Base-by-base conservation (phyloP, 1,140 invertebrate species). In the Listronotus oregonensis region DNA sequence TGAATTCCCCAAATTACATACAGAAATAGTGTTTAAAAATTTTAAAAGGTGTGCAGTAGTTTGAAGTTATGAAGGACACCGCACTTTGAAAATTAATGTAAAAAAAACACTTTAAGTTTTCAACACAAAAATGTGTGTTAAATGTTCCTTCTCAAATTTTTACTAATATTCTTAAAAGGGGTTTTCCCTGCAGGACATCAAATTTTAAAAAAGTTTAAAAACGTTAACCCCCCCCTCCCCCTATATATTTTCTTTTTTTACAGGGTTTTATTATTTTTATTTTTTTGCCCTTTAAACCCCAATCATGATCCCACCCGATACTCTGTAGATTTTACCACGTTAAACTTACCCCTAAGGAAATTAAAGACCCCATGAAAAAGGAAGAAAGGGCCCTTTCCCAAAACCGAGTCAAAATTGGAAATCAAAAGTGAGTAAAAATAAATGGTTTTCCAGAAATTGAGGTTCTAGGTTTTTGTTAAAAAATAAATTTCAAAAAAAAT, bases 261-360 rank as follows among this genome's bases (percentile, higher is more conserved):
- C 27, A 8, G 1, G 21, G 14, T 5, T 4, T 60, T 34, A 12
- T 31, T 21, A n/a, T 32, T 50, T 17, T 55, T 37, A 32, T 40
- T 55, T 63, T 54, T 27, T 72, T 47, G 86, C 97, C 51, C 82
- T 96, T 57, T n/a, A n/a, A 99, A 98, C 81, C 98, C 97, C 85
- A 98, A 98, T 76, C 97, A 99, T 99, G 66, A 97, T 99, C 97
- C 97, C 60, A 99, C 97, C 39, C 89, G 97, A 73, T 99, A 99
- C 81, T 92, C 92, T 3, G 94, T 98, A 80, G 86, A 96, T 71
- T 83, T 85, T 27, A 87, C 93, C 71, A 98, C 64, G 84, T 86
- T 66, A 98, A 98, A 84, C 84, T 89, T 67, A 83, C 86, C 31
- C 88, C 91, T 69, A 97, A 97, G 82, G 97, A 99, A 80, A 85